Evolutionary conservation across 2,888 invertebrate species (phyloP), one percentile per base, ranked within the genome.

Genomic region (Ectropis crepuscularia): DNA sequence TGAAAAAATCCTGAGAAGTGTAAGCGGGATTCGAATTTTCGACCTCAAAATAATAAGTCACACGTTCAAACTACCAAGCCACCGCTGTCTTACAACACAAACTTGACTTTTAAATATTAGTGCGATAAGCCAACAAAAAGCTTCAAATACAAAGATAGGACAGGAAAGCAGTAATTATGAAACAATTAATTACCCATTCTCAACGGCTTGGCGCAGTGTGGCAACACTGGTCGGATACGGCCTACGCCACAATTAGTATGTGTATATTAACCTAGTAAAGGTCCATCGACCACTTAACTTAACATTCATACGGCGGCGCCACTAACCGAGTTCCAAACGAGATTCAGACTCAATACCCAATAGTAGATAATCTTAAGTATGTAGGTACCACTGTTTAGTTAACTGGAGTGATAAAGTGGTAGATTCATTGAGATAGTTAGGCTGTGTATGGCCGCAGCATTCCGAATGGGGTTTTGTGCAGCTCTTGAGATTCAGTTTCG

Each of bases 251-350:
- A 77, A 81, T 82, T 82, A 80, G 71, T 79, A 79, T 75, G 80
- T 80, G 78, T 79, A 76, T 82, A 83, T 82, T 81, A 80, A 68
- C 75, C 72, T 74, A 74, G 64, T 64, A 54, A 60, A 61, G 42
- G 38, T 50, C 57, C 53, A 41, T 7, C n/a, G 16, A 28, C 41
- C 16, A 51, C 41, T 28, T 51, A 51, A 5, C 51, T 10, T 41
- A 9, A 10, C 5, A 41, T 41, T 9, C 16, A 10, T 39, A 38
- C 9, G 48, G 11, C 11, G 5, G 49, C 36, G 49, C 38, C 11
- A 49, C 49, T 11, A 38, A 38, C 38, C 7, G 5, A 11, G 37
- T 37, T 38, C 10, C 36, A 11, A n/a, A 10, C 28, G 10, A 36
- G 5, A n/a, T n/a, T n/a, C n/a, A n/a, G n/a, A 36, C 6, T 10